Evolutionary conservation across 2,113 vertebrate genomes (phyloP), one percentile per base, ranked within the genome.

Genomic region (Oryzias woworae): DNA sequence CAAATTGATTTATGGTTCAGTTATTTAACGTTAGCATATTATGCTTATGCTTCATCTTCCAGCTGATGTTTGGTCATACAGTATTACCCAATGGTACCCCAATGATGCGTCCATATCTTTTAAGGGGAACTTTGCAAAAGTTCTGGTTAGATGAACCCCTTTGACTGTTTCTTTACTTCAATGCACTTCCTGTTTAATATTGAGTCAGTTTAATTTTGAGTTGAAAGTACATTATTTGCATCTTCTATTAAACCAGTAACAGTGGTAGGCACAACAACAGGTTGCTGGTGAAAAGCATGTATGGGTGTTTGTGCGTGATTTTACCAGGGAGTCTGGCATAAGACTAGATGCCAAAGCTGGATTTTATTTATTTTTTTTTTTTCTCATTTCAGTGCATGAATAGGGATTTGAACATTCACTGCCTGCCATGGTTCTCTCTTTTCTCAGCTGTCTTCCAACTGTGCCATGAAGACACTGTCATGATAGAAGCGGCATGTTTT

Each of bases 11-110:
- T 36, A 8, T 36, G 31, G 7, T 36, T 36, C 36, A 91, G 89
- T 90, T 90, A 91, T 90, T 91, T 77, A 90, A 71, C 72, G 70
- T 69, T 89, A 84, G 62, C 79, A 87, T 90, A 88, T 89, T 75
- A 70, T 78, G 73, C 80, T 80, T 57, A 56, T 71, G 61, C 62
- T 62, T 63, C 57, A 71, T 63, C 67, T 81, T 62, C 82, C 65
- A 75, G 62, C 67, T 73, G 74, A 67, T 12, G 36, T 36, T 12
- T 12, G 36, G 36, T 36, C 10, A 36, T 2, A 4, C 26, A 28
- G 36, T 36, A 36, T 36, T 36, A 36, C 36, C 8, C 36, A 36
- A 12, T 12, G 10, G 36, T 36, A 36, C 36, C 36, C 8, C 36
- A 36, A 10, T 3, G 3, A 36, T 36, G 36, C 12, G 12, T 36